phyloP scores from a whole-genome alignment of 2,888 invertebrate genomes.

The Sarcophaga subvicina region DNA sequence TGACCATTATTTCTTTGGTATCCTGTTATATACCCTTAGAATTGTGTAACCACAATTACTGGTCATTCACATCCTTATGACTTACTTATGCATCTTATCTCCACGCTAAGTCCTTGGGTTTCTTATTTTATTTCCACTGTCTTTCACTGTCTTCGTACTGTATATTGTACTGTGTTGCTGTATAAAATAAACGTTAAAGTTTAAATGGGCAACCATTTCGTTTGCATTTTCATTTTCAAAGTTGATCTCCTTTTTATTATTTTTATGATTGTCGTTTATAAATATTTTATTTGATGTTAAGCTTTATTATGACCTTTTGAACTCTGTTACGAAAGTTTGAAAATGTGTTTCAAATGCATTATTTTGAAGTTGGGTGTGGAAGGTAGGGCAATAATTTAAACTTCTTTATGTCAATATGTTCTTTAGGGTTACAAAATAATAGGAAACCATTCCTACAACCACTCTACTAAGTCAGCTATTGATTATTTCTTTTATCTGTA shows the following conservation, averaged over 20 bases:
- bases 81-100: conserved; percentile 43
- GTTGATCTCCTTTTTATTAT: background rate
- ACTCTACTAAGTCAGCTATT: too few relatives aligned
- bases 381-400: conserved; percentile 9
- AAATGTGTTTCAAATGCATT: conserved; percentile 23
- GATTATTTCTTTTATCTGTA: too few relatives aligned
- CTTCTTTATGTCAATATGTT: background rate
- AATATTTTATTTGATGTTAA: conserved; percentile 69
- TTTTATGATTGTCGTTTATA: conserved; percentile 58
- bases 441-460: too few relatives aligned
- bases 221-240: conserved; percentile 14
- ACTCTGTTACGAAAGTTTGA: conserved; percentile 13
- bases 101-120: background rate
- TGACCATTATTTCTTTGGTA: conserved; percentile 60
- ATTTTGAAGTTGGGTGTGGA: background rate
- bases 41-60: conserved; percentile 69
- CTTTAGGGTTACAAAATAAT: background rate
- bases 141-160: background rate
- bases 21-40: conserved; percentile 63
- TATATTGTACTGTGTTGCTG: background rate
- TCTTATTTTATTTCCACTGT: conserved; percentile 43
- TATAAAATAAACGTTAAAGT: conserved; percentile 60
- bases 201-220: conserved; percentile 57
- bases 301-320: conserved; percentile 59
- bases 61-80: conserved; percentile 44